Base-by-base conservation (phyloP, 2,888 invertebrate species). In the Epistrophe eligans region DNA sequence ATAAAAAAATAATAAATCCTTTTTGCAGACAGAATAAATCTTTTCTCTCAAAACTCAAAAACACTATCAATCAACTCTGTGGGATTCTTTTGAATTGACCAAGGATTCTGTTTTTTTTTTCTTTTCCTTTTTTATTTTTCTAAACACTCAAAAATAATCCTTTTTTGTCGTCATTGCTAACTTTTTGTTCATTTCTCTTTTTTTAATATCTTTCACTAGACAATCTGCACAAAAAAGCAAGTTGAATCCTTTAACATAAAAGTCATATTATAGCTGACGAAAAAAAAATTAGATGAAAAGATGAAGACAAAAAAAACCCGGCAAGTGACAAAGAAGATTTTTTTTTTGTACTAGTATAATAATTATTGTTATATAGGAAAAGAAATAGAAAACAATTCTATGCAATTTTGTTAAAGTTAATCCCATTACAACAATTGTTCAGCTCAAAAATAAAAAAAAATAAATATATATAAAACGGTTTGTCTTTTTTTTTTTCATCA, bases 161-260 rank as follows among this genome's bases (percentile, higher is more conserved):
- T 43, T 24, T 35, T 24, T 43, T 38, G 19, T 60, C 3, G 11
- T 60, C 17, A 38, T 15, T 0, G 24, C 7, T 24, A 60, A 38
- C 60, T 60, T 13, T 40, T 35, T 19, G 4, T 40, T 43, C 11
- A 24, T 10, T n/a, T 40, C 7, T 62, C 5, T 40, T 19, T n/a
- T 60, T 60, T 60, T 17, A 38, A 38, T 38, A 24, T 62, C 40
- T 24, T 60, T 15, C 9, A 0, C 11, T 15, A 62, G 24, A 62
- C 62, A 60, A 24, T 62, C 4, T 24, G 40, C 13, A 43, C 4
- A 24, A 35, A 24, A 35, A 62, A 62, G 24, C 8, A 43, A 43
- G 9, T 24, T 40, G 2, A 62, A 62, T 62, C 40, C 62, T 43
- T 43, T 8, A 43, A 19, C 7, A 60, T 40, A 60, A 62, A 62